Base-by-base conservation (phyloP, 1,140 invertebrate species). In the Aphaenogaster rudis region DNA sequence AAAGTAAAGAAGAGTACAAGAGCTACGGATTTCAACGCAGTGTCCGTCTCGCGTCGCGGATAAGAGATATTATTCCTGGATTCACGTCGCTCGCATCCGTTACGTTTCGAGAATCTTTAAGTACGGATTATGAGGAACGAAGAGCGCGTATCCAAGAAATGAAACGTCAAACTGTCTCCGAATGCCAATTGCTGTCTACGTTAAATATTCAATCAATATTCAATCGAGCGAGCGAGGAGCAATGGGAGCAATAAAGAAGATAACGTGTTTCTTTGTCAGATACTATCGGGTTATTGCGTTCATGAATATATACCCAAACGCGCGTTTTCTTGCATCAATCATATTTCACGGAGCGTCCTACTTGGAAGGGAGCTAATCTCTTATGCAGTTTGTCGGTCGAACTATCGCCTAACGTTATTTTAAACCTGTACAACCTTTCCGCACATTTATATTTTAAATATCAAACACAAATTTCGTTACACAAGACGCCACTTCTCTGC, bases 171-270 rank as follows among this genome's bases (percentile, higher is more conserved):
- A 74, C 80, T 48, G 52, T 72, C 52, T 72, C 39, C 79, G 52
- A 72, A 82, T 45, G 28, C 21, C 66, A 72, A 82, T 82, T 72
- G 54, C 39, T 36, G 48, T 9, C n/a, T 64, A 33, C 11, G 64
- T 81, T 81, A 82, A 71, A 82, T 82, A 82, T 82, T 59, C 67
- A 72, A 82, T 52, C 79, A 33, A 54, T 80, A 66, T 39, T 80
- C 36, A 67, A 67, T 67, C 48, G 67, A 61, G 67, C 42, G n/a
- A 45, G 28, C 66, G 36, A 48, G 28, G 7, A 74, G 52, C 52
- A 45, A 59, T 59, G 39, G 11, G 17, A 72, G 15, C 67, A n/a
- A 82, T 61, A 36, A 82, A 45, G 17, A 13, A n/a, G n/a, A 45
- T 67, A 67, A 72, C 42, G 52, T 42, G 11, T 74, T 82, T 82